A percentile compares a stretch with the other conserved stretches of the same genome.
Conservation (phyloP, 1,140 invertebrate species). For the Goniozus legneri region DNA sequence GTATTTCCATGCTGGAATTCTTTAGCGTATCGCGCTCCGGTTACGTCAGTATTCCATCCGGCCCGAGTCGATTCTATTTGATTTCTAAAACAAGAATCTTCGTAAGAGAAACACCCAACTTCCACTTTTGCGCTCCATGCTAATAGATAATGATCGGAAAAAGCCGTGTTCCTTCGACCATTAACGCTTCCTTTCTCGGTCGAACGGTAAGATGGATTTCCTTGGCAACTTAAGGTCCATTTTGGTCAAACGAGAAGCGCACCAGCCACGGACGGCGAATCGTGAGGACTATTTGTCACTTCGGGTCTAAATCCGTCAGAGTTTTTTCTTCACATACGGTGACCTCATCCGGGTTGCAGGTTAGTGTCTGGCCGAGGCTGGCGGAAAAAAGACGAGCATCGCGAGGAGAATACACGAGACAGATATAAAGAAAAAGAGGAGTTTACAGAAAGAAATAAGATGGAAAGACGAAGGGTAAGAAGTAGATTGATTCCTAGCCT, state of each 20-base stretch:
- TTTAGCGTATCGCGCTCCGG: background rate
- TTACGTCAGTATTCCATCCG: constrained; percentile 1
- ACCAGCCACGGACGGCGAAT: too few relatives aligned
- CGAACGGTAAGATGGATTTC: background rate
- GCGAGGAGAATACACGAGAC: background rate
- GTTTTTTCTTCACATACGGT: constrained; percentile 22
- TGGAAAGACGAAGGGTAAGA: constrained; percentile 31
- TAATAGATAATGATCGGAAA: background rate
- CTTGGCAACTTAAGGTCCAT: background rate
- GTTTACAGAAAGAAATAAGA: background rate
- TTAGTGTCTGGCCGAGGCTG: constrained; percentile 1
- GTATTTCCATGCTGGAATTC: background rate
- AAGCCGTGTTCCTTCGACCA: background rate
- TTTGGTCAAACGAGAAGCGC: too few relatives aligned
- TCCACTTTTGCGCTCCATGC: background rate
- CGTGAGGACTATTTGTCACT: constrained; percentile 23
- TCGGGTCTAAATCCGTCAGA: constrained; percentile 20
- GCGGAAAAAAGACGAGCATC: constrained; percentile 1
- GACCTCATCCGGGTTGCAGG: constrained; percentile 19
- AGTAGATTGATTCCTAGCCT: constrained; percentile 43
- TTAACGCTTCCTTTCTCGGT: background rate
- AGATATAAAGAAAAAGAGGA: background rate
- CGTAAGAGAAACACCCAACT: background rate
- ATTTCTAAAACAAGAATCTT: background rate
- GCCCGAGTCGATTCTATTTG: background rate